Percentiles rank a stretch among this genome's conserved stretches.
Evolutionary conservation across 1,140 invertebrate species (phyloP).

Genomic region (Drosophila pandora): DNA sequence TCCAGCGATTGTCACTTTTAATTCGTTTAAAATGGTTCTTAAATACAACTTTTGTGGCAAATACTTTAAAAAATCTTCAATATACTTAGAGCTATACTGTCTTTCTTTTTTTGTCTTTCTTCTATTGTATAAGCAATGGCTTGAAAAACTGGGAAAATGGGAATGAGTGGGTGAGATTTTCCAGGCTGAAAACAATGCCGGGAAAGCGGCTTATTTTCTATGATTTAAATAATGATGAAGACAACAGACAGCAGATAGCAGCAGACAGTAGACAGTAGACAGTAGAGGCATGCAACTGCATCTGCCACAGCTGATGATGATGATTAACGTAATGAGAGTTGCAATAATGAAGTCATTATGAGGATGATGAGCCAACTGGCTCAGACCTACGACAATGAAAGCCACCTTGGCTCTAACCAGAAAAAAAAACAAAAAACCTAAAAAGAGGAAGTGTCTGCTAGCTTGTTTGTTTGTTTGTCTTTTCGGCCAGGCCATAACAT

Average conservation of each 20-base stretch:
- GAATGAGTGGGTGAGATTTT: conserved; percentile 65
- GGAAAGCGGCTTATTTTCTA: conserved; percentile 82
- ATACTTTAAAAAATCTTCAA: not conserved
- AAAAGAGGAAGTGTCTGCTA: conserved; percentile 19
- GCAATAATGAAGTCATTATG: conserved; percentile 21
- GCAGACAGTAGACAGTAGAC: conserved; percentile 5
- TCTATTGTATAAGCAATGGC: conserved; percentile 47
- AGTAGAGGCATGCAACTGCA: conserved; percentile 30
- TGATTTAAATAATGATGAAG: conserved; percentile 82
- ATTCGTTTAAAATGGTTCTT: not conserved
- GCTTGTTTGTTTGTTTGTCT: conserved; percentile 32
- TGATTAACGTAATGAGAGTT: conserved; percentile 35
- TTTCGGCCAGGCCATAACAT: conserved; percentile 32
- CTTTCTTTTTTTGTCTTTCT: conserved; percentile 33
- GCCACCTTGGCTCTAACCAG: conserved; percentile 16
- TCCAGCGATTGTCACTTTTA: not conserved
- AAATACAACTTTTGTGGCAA: not conserved
- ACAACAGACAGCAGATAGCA: conserved; percentile 57
- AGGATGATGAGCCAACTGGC: conserved; percentile 16
- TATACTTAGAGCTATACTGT: conserved; percentile 17
- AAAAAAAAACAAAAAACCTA: not conserved
- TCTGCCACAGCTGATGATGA: conserved; percentile 36
- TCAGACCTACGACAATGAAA: conserved; percentile 32
- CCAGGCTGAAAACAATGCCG: conserved; percentile 77
- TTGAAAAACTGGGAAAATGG: conserved; percentile 33